These are phyloP conservation scores for Lochmaea capreae DNA, from an alignment of 2,888 invertebrate species.

Conservation along the genomic window DNA sequence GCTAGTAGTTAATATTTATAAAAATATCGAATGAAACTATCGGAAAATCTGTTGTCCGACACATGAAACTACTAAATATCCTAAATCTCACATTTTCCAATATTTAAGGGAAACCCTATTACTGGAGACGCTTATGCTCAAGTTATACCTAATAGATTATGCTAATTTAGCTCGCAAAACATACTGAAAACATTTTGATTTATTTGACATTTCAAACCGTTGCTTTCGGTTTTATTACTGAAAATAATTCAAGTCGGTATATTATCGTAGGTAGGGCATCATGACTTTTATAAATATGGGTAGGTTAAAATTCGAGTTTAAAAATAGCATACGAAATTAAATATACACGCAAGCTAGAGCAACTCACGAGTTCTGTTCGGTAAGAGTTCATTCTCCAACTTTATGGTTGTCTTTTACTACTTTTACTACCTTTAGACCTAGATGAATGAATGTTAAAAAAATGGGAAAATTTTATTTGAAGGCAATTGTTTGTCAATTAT, in stretches of 20 bases:
- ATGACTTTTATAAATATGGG: constrained; percentile 56
- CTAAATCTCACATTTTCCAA: background rate
- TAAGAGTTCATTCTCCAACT: constrained; percentile 47
- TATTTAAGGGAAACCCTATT: background rate
- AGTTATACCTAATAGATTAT: constrained; percentile 8
- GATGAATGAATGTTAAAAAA: background rate
- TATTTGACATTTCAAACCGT: constrained; percentile 24
- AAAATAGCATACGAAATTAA: constrained; percentile 54
- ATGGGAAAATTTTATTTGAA: background rate
- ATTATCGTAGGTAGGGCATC: constrained; percentile 44
- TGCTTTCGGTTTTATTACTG: constrained; percentile 21
- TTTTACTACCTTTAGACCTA: background rate
- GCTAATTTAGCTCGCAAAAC: constrained; percentile 4
- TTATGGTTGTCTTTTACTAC: constrained; percentile 29
- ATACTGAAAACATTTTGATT: constrained; percentile 22
- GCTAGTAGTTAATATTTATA: too few relatives aligned
- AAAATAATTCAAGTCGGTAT: constrained; percentile 16
- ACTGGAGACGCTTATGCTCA: background rate
- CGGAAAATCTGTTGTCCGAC: background rate
- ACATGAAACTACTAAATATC: background rate
- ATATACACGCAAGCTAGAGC: constrained; percentile 54
- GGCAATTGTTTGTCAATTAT: background rate
- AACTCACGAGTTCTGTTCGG: constrained; percentile 45
- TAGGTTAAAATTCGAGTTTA: constrained; percentile 49
- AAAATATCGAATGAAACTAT: too few relatives aligned